Evolutionary conservation across 2,888 invertebrate genomes (phyloP).

Genomic region (Cryptocheilus praepositus): DNA sequence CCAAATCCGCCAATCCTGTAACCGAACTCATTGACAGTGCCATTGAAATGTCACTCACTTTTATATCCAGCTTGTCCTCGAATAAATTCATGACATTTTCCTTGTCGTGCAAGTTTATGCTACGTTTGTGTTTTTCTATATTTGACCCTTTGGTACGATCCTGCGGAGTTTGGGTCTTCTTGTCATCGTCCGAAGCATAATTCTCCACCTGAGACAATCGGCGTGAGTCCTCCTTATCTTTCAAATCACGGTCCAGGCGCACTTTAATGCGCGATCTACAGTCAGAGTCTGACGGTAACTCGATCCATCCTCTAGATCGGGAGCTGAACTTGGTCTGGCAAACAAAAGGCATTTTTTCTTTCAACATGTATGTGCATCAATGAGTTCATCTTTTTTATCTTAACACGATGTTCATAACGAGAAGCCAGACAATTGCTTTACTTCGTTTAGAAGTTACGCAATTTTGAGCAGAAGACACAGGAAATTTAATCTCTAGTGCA

Average conservation of each 20-base stretch:
- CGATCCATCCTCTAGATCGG: conserved; percentile 87
- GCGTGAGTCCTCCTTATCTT: conserved; percentile 63
- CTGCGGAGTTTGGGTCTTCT: conserved; percentile 40
- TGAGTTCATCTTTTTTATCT: not conserved
- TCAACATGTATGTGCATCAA: too few species aligned
- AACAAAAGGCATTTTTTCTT: conserved; percentile 40
- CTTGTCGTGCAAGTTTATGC: conserved; percentile 74
- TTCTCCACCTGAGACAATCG: conserved; percentile 62
- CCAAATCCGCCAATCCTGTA: conserved; percentile 86
- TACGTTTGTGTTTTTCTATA: conserved; percentile 64
- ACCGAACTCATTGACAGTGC: conserved; percentile 88
- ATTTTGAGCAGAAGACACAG: too few species aligned
- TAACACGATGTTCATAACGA: too few species aligned
- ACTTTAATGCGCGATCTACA: conserved; percentile 79
- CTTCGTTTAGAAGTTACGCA: too few species aligned
- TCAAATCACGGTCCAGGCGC: conserved; percentile 79
- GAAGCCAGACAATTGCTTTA: too few species aligned
- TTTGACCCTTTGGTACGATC: conserved; percentile 54
- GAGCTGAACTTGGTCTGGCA: conserved; percentile 87
- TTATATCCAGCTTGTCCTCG: conserved; percentile 79
- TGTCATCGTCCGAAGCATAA: conserved; percentile 55
- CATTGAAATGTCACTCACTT: conserved; percentile 81
- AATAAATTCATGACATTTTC: conserved; percentile 74
- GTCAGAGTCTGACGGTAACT: conserved; percentile 78
- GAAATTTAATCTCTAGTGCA: too few species aligned